Base-by-base conservation (phyloP, 2,797 vertebrate species). In the Cynodonichthys magdalenae region DNA sequence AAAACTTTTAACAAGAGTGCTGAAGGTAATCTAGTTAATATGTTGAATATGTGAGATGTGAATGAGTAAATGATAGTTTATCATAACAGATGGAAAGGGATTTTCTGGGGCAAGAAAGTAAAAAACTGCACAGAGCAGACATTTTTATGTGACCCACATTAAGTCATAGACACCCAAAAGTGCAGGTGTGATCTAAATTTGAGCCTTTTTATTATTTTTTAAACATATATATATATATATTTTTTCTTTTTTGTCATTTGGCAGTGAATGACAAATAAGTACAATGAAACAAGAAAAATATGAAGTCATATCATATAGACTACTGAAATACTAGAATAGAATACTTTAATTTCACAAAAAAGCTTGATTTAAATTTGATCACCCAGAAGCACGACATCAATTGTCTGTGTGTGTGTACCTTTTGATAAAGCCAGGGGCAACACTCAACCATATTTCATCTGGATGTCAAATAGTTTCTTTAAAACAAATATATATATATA, bases 21-120 rank as follows among this genome's bases (percentile, higher is more conserved):
- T 72, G 14, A 15, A n/a, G 7, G 10, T 52, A n/a, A 9, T 27
- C 2, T 19, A 15, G 36, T 27, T 5, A 44, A 17, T 28, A 11
- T 9, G 2, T 24, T 63, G 54, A 59, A 18, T 55, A 69, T 60
- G 60, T 15, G 19, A 10, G 66, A 52, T 75, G 44, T 55, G 41
- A 70, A 53, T 60, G 53, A 74, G 61, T 59, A 20, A 19, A 60
- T 74, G 63, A 73, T 46, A 48, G 69, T 64, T 82, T 72, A 57
- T 56, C 55, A 78, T 17, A 45, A 46, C 9, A 1, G 27, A 59
- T 29, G 14, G 10, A 34, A 17, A 66, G 47, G 49, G 34, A 1
- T 63, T 56, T 64, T 53, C 36, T 65, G n/a, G 41, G 31, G 34
- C 18, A 50, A 63, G 61, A 44, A 27, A 48, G 24, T 2, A 31